Base-by-base conservation (phyloP, 1,140 invertebrate species). In the Drosophila nikananu region DNA sequence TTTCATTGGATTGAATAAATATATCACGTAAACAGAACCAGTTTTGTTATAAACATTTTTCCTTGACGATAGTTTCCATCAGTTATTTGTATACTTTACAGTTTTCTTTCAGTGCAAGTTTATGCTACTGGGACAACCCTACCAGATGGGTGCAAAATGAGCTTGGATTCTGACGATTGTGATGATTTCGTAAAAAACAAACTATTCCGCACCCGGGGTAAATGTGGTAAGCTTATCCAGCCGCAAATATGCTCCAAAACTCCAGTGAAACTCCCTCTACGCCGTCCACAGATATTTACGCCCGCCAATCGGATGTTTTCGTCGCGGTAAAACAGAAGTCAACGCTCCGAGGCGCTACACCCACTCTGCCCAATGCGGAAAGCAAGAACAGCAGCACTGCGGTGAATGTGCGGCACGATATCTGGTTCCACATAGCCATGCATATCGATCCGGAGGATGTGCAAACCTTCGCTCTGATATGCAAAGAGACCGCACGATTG, bases 361-460 rank as follows among this genome's bases (percentile, higher is more conserved):
- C 66, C 23, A 35, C 65, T 30, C 10, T 72, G 42, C 19, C n/a
- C 21, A 63, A 63, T 57, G 51, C 27, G 30, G 49, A 66, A n/a
- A 44, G 23, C 13, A 25, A 37, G 60, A 73, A 21, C 32, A 79
- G 52, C 13, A 25, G 12, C 55, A 52, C 25, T 39, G 41, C 17
- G n/a, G 46, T 72, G 19, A 48, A 54, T 39, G 59, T 80, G 46
- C 57, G 58, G 3, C 81, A 90, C 57, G 90, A 92, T 51, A 80
- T 92, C 67, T 93, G 92, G 92, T 92, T 91, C 41, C 83, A 91
- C 17, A 79, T 93, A 51, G 72, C 91, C 5, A 63, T 90, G 74
- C 73, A 76, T 9, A 77, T 93, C 17, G 77, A 81, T 13, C 92
- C 92, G 4, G 90, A 92, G 59, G 84, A 93, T 64, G 84, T 93